Conservation (phyloP, 1,140 invertebrate species). For the Dreissena polymorpha region DNA sequence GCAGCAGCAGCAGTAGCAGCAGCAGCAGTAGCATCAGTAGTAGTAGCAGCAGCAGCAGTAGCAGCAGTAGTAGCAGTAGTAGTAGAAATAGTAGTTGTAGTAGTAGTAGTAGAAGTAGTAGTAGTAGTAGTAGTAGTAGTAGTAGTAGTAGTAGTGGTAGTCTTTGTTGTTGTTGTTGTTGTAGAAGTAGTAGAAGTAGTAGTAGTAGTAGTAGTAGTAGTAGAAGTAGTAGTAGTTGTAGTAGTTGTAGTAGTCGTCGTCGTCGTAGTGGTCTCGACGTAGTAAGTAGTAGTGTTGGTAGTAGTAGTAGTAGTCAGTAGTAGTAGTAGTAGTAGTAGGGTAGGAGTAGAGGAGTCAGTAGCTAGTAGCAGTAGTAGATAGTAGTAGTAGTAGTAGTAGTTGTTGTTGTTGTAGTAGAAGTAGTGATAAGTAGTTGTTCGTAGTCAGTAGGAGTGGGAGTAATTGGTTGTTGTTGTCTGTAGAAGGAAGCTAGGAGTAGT, state of each 20-base stretch:
- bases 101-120: too few species aligned
- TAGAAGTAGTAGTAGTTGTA: slow-evolving; percentile 12
- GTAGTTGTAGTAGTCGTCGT: too few species aligned
- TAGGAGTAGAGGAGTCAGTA: too few species aligned
- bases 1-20: slow-evolving; percentile 35
- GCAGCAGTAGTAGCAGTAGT: neutral
- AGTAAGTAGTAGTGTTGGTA: slow-evolving; percentile 22
- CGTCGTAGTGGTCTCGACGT: slow-evolving; percentile 1
- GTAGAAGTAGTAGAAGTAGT: neutral
- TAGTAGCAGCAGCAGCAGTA: slow-evolving; percentile 14
- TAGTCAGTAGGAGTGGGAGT: too few species aligned
- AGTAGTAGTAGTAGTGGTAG: too few species aligned
- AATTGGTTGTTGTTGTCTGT: too few species aligned
- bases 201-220: slow-evolving; percentile 10
- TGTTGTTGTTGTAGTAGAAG: slow-evolving; percentile 15
- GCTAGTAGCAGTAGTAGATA: slow-evolving; percentile 17
- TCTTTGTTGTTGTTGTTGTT: too few species aligned
- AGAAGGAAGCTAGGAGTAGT: too few species aligned
- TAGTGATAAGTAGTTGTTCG: too few species aligned
- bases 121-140: too few species aligned
- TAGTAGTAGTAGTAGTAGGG: slow-evolving; percentile 11
- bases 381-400: slow-evolving; percentile 28
- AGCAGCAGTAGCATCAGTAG: slow-evolving; percentile 41
- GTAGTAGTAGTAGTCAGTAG: slow-evolving; percentile 26
- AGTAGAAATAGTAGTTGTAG: neutral